A percentile compares a stretch with the other conserved stretches of the same genome.
These are phyloP conservation scores for Embidobia sp. DNA, from an alignment of 2,888 invertebrate genomes.

Conservation along the genomic window DNA sequence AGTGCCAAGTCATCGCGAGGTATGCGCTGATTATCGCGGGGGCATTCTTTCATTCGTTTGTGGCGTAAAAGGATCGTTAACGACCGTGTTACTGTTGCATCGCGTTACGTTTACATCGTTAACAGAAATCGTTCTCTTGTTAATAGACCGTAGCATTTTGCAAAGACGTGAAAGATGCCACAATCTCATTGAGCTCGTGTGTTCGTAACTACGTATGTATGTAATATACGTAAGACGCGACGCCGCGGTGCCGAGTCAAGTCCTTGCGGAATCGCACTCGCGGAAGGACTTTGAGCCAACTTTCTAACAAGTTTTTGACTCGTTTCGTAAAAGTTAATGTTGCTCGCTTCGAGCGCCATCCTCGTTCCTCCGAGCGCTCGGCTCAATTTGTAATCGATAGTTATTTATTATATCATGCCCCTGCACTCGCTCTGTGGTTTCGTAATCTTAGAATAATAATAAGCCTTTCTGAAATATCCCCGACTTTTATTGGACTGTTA, in stretches of 20 bases:
- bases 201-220: no score
- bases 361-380: not conserved
- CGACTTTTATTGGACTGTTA: no score
- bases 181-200: conserved; percentile 27
- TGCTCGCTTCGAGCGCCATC: not conserved
- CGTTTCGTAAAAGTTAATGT: conserved; percentile 4
- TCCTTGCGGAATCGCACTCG: conserved; percentile 33
- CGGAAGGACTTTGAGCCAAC: conserved; percentile 18
- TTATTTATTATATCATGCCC: no score
- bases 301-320: conserved; percentile 32
- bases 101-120: conserved; percentile 43
- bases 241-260: conserved; percentile 12
- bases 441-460: conserved; percentile 2
- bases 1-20: conserved; percentile 43
- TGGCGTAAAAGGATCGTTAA: conserved; percentile 50
- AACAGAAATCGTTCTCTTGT: conserved; percentile 43
- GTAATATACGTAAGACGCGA: conserved; percentile 37
- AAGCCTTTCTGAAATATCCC: no score
- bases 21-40: conserved; percentile 49
- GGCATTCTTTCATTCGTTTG: conserved; percentile 42
- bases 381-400: conserved; percentile 11
- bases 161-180: conserved; percentile 15
- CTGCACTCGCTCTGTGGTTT: no score
- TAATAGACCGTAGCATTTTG: conserved; percentile 32
- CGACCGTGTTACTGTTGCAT: conserved; percentile 41